Percentiles rank a stretch among this genome's conserved stretches.
Conservation (phyloP, 1,140 invertebrate species). For the Lordiphosa stackelbergi region DNA sequence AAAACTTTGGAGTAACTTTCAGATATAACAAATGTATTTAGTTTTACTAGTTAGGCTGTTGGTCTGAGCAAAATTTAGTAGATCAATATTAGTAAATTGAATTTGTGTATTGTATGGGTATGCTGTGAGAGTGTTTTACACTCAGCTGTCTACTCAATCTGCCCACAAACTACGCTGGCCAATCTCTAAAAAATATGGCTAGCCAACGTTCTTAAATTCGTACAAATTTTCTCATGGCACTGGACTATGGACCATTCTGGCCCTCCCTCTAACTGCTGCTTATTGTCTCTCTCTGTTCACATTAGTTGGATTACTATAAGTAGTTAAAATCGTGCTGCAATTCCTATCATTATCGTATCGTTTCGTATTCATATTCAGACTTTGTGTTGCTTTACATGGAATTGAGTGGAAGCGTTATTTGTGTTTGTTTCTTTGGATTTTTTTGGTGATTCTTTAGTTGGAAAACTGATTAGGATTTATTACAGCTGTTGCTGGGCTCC, state of each 20-base stretch:
- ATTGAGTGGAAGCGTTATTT: slow-evolving; percentile 33
- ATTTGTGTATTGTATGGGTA: slow-evolving; percentile 11
- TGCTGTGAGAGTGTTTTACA: slow-evolving; percentile 52
- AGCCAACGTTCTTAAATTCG: slow-evolving; percentile 41
- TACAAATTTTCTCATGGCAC: slow-evolving; percentile 18
- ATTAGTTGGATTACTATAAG: no score
- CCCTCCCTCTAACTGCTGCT: slow-evolving; percentile 10
- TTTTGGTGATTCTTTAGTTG: slow-evolving; percentile 9
- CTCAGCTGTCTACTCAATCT: slow-evolving; percentile 33
- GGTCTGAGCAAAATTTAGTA: slow-evolving; percentile 17
- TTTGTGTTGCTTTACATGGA: slow-evolving; percentile 53
- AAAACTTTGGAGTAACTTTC: neutral
- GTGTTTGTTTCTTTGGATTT: slow-evolving; percentile 6
- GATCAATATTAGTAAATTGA: neutral
- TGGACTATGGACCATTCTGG: slow-evolving; percentile 4
- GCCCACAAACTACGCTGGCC: slow-evolving; percentile 10
- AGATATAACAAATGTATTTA: slow-evolving; percentile 2
- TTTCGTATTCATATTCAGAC: slow-evolving; percentile 34
- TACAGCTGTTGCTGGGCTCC: neutral
- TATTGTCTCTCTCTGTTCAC: slow-evolving; percentile 26
- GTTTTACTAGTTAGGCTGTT: slow-evolving; percentile 2
- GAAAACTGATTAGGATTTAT: slow-evolving; percentile 1
- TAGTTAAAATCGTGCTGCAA: neutral
- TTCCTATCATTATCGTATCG: slow-evolving; percentile 26
- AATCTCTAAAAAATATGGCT: slow-evolving; percentile 22